phyloP scores from a whole-genome alignment of 2,888 invertebrate genomes.

The Acleris emargana region DNA sequence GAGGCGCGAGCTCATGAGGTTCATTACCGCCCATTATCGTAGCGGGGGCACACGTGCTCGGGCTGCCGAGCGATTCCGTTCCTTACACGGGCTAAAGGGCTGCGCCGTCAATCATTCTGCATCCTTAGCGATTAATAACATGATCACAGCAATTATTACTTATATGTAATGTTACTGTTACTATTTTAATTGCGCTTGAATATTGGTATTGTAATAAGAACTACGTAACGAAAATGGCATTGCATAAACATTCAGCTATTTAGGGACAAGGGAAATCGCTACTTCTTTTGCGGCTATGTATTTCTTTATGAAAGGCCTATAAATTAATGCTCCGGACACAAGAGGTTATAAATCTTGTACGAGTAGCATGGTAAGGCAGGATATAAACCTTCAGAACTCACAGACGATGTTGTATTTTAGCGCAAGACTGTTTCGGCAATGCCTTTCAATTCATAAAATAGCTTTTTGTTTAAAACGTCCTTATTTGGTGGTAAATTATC shows the following conservation, averaged over 20 bases:
- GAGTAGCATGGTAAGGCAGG: conserved; percentile 43
- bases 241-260: not conserved
- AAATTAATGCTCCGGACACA: conserved; percentile 47
- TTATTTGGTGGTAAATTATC: conserved; percentile 57
- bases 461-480: conserved; percentile 55
- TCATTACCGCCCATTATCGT: conserved; percentile 72
- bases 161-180: not conserved
- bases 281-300: conserved; percentile 25
- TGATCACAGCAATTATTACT: conserved; percentile 15
- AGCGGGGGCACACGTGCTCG: conserved; percentile 63
- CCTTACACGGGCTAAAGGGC: conserved; percentile 49
- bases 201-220: no score
- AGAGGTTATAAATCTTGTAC: conserved; percentile 56
- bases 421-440: conserved; percentile 47
- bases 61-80: conserved; percentile 52
- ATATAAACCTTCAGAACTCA: conserved; percentile 46
- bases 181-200: not conserved
- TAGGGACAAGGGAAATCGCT: conserved; percentile 9
- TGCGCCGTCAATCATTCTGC: conserved; percentile 48
- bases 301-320: conserved; percentile 33
- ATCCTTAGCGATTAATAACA: conserved; percentile 26
- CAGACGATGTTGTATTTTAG: conserved; percentile 12
- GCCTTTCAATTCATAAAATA: conserved; percentile 53
- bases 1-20: conserved; percentile 54
- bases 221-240: no score